A percentile compares a stretch with the other conserved stretches of the same genome.
Evolutionary conservation across 23 tunicate genomes (phyloP).

Genomic region (Halocynthia roretzi): DNA sequence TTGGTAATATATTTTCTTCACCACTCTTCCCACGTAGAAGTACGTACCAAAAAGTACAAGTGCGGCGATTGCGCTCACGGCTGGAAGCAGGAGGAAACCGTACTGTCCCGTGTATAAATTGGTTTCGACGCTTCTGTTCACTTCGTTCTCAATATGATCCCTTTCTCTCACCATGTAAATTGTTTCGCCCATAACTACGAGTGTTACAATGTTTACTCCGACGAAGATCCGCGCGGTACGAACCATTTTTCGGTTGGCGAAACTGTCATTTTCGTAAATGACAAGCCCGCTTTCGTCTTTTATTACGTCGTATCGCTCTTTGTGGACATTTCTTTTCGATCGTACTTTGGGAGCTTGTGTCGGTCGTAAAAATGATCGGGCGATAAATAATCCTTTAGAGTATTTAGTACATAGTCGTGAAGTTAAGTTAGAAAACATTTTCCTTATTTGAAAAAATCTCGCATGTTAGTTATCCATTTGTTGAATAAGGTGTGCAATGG

Average conservation of each 20-base stretch:
- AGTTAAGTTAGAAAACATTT: too few relatives aligned
- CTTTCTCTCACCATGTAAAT: slow-evolving; percentile 2
- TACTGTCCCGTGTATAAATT: slow-evolving; percentile 9
- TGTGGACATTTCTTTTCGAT: too few relatives aligned
- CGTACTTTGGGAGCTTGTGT: too few relatives aligned
- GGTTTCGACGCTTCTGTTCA: slow-evolving; percentile 11
- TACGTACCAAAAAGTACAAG: background rate
- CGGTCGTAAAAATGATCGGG: too few relatives aligned
- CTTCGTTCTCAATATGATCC: slow-evolving; percentile 14
- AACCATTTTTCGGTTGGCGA: slow-evolving; percentile 2
- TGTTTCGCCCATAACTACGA: slow-evolving; percentile 8
- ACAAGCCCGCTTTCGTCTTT: slow-evolving; percentile 1
- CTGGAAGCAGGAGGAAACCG: slow-evolving; percentile 7
- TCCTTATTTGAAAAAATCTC: too few relatives aligned
- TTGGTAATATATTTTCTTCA: slow-evolving; percentile 7
- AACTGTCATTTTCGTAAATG: slow-evolving; percentile 2
- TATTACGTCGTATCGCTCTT: too few relatives aligned
- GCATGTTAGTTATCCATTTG: too few relatives aligned
- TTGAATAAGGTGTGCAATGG: too few relatives aligned
- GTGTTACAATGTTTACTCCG: slow-evolving; percentile 9
- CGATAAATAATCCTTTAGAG: too few relatives aligned
- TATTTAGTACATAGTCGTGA: too few relatives aligned
- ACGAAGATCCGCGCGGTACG: background rate
- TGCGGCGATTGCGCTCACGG: background rate
- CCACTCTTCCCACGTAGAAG: background rate